These are phyloP conservation scores for Allygus modestus DNA, from an alignment of 2,888 invertebrate genomes.

Conservation along the genomic window DNA sequence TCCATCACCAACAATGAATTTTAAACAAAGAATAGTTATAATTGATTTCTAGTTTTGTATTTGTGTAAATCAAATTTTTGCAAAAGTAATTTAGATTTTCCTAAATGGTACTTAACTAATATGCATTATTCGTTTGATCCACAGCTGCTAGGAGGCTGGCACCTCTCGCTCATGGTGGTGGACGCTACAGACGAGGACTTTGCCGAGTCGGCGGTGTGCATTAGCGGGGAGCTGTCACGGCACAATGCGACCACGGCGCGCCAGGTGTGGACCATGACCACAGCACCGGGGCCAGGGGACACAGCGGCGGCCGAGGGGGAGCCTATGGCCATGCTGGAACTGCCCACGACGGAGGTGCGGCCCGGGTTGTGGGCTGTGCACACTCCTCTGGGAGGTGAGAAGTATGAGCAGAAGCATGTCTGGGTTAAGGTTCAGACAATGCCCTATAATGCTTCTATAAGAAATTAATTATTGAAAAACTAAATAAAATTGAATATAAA, in stretches of 20 bases:
- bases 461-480: no score
- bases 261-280: slow-evolving; percentile 69
- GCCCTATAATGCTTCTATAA: no score
- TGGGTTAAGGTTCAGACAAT: not conserved
- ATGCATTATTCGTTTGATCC: no score
- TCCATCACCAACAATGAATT: no score
- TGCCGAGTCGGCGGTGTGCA: slow-evolving; percentile 69
- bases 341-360: slow-evolving; percentile 66
- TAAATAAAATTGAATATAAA: no score
- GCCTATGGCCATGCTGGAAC: slow-evolving; percentile 68
- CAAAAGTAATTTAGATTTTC: no score
- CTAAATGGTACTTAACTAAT: no score
- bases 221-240: slow-evolving; percentile 69
- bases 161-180: slow-evolving; percentile 68
- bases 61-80: no score
- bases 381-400: slow-evolving; percentile 70
- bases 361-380: slow-evolving; percentile 69
- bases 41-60: no score
- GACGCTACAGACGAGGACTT: slow-evolving; percentile 69
- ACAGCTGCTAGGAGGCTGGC: slow-evolving; percentile 70
- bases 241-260: slow-evolving; percentile 67
- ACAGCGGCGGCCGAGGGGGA: slow-evolving; percentile 62
- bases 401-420: no score
- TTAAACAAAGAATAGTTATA: no score
- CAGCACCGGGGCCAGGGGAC: slow-evolving; percentile 64